Conservation (phyloP, 2,797 vertebrate species). For the Mus caroli region DNA sequence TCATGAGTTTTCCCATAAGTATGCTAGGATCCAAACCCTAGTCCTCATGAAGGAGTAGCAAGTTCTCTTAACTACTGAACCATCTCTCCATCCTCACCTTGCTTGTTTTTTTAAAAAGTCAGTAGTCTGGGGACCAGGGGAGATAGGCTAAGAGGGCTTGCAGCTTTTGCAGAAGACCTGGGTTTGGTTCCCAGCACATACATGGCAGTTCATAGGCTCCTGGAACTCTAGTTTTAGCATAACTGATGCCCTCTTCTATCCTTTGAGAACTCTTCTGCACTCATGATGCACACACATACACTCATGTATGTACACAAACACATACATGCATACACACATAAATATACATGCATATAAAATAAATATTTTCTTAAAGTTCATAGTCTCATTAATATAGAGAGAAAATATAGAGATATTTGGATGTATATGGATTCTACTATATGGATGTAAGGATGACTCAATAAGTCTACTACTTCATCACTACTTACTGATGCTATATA, state of each 20-base stretch:
- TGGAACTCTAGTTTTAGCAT: background rate
- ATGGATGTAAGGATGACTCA: background rate
- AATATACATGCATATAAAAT: background rate
- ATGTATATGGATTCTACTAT: too few relatives aligned
- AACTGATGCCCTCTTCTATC: background rate
- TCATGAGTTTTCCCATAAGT: background rate
- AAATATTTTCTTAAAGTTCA: background rate
- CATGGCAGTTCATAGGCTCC: background rate
- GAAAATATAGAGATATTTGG: too few relatives aligned
- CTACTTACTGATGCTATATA: conserved; percentile 18
- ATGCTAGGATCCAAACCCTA: background rate
- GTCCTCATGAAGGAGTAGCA: background rate
- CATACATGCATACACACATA: too few relatives aligned
- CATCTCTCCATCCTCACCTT: background rate
- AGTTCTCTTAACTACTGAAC: background rate
- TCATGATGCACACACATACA: background rate
- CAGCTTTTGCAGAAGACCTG: background rate
- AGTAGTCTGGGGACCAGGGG: background rate
- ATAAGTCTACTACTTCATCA: background rate
- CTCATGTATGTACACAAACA: background rate
- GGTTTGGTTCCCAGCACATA: background rate
- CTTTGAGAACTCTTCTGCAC: background rate
- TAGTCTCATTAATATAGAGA: background rate
- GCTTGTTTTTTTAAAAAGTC: background rate
- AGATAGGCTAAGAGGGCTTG: background rate